phyloP scores from a whole-genome alignment of 2,888 invertebrate species.

The Leucophenga montana region DNA sequence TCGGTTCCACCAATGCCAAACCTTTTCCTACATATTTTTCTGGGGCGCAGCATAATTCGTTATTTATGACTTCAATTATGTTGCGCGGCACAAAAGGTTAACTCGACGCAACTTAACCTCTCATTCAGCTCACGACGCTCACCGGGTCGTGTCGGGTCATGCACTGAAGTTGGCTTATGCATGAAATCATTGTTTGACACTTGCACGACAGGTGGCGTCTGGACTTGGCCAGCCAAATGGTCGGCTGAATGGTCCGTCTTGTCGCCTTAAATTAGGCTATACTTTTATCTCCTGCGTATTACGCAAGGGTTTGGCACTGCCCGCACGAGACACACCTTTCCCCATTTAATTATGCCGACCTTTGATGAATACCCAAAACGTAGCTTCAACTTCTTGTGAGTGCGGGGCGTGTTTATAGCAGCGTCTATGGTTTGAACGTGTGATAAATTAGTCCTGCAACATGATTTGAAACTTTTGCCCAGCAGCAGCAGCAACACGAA shows the following conservation, averaged over 20 bases:
- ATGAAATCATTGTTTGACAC: constrained; percentile 31
- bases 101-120: constrained; percentile 53
- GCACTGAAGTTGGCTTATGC: constrained; percentile 30
- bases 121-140: constrained; percentile 37
- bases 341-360: constrained; percentile 47
- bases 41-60: constrained; percentile 60
- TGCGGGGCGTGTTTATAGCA: not conserved
- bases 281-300: no score
- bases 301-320: constrained; percentile 6
- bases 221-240: not conserved
- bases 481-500: constrained; percentile 1
- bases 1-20: no score
- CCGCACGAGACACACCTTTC: constrained; percentile 46
- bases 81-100: constrained; percentile 56
- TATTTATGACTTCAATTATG: constrained; percentile 68
- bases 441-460: constrained; percentile 37
- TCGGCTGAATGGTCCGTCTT: constrained; percentile 45
- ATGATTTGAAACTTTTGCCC: constrained; percentile 3
- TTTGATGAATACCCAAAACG: not conserved
- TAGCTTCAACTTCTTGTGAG: not conserved
- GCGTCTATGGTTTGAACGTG: not conserved
- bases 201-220: constrained; percentile 11
- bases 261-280: constrained; percentile 41
- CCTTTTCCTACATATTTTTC: no score
- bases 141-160: constrained; percentile 21